These are phyloP conservation scores for Peromyscus melanophrys DNA, from an alignment of 2,797 vertebrate species.

Conservation along the genomic window DNA sequence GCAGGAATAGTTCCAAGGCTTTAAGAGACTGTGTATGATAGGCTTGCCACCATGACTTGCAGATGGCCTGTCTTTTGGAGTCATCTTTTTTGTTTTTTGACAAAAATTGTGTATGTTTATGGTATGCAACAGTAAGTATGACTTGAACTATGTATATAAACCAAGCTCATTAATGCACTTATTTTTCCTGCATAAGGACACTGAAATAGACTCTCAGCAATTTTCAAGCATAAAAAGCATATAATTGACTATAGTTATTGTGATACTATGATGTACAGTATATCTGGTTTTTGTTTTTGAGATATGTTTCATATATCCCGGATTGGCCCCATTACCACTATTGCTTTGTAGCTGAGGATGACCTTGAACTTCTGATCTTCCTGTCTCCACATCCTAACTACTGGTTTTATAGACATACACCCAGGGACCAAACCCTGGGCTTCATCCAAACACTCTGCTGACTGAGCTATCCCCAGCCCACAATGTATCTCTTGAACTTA, in stretches of 20 bases:
- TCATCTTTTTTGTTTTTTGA: neutral
- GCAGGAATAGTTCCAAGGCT: neutral
- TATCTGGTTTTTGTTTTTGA: neutral
- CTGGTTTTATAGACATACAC: neutral
- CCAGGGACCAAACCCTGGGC: neutral
- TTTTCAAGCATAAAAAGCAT: neutral
- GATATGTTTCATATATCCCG: neutral
- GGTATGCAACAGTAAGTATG: neutral
- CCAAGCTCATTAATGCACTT: neutral
- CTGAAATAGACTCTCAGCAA: neutral
- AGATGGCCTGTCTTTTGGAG: neutral
- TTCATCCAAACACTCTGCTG: neutral
- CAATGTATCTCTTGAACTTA: neutral
- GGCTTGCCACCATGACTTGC: neutral
- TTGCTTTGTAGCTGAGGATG: neutral
- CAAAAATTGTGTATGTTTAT: neutral
- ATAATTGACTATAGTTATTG: neutral
- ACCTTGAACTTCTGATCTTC: neutral
- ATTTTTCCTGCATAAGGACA: neutral
- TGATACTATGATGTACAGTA: neutral
- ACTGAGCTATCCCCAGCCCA: neutral
- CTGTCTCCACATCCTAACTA: neutral
- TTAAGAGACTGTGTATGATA: neutral
- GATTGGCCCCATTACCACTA: neutral
- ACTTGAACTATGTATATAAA: slow-evolving; percentile 25